phyloP scores from a whole-genome alignment of 2,797 vertebrate genomes.

The Crenuchus spilurus region DNA sequence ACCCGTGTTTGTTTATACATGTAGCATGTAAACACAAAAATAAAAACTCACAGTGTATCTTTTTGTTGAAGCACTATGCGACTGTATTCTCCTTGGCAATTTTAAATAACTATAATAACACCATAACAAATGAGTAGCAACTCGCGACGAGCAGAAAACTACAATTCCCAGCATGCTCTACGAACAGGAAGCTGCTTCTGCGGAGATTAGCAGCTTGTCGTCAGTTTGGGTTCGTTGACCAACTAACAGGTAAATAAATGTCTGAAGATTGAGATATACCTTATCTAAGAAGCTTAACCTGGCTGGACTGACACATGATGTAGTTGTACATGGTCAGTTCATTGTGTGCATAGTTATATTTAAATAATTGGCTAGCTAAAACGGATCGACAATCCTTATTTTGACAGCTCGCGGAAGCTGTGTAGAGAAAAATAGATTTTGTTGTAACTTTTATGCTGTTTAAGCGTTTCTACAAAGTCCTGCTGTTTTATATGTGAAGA shows the following conservation, averaged over 20 bases:
- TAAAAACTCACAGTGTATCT: no score
- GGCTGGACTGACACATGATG: background rate
- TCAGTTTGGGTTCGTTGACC: background rate
- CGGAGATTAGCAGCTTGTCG: background rate
- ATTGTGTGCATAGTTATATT: background rate
- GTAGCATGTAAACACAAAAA: no score
- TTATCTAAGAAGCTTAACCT: background rate
- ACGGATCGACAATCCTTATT: background rate
- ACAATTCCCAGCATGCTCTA: constrained; percentile 18
- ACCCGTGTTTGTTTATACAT: no score
- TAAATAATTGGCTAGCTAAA: background rate
- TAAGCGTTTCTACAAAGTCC: no score
- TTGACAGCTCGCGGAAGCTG: constrained; percentile 31
- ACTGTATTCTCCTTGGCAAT: no score
- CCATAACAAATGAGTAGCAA: background rate
- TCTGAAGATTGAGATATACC: background rate
- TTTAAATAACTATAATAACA: no score
- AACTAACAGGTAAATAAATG: background rate
- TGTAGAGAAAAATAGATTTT: no score
- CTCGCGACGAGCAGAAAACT: background rate
- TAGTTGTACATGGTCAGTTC: background rate
- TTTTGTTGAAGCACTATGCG: no score
- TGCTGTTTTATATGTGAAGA: no score
- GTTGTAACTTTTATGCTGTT: no score
- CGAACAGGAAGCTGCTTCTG: constrained; percentile 21